Base-by-base conservation (phyloP, 1,140 invertebrate genomes). In the Nasonia vitripennis region DNA sequence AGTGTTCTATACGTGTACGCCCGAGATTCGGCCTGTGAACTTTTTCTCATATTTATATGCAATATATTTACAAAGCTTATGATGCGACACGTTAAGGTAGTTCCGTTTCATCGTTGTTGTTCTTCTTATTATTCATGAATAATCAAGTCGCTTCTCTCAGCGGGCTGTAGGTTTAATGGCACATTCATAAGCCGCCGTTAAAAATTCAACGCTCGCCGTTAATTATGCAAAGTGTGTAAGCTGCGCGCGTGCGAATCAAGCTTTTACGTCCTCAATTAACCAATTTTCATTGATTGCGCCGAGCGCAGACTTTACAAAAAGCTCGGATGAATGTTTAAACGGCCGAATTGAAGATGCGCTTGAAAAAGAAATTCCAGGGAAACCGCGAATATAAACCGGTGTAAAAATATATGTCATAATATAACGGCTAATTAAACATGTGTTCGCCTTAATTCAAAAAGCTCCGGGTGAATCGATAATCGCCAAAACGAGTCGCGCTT, bases 151-250 rank as follows among this genome's bases (percentile, higher is more conserved):
- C 9, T 41, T 68, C 17, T 67, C 55, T 9, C 41, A 7, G 41
- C 41, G 7, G 41, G 6, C 41, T 70, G 10, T 45, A 10, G 34
- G 67, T 80, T 68, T 80, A 80, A 68, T 37, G 9, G 14, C 12
- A 23, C 23, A 70, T 80, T 70, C 27, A 70, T 45, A n/a, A 80
- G 20, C 20, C n/a, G 5, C 2, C 68, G 12, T 70, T 45, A 11
- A 45, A 80, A 41, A 70, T 80, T 45, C 41, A 45, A 70, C 14
- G 27, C 0, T 68, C 67, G 6, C 3, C n/a, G 6, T 48, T 62
- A 34, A 80, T 80, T n/a, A 80, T 70, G 37, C 34, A 45, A 67
- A 80, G 67, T 67, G 55, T 79, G 10, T 68, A 79, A 79, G 55
- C 55, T 37, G 68, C 78, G 37, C 78, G n/a, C 20, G 62, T 11